Evolutionary conservation across 2,797 vertebrate species (phyloP).

Genomic region (Gadopsis marmoratus): DNA sequence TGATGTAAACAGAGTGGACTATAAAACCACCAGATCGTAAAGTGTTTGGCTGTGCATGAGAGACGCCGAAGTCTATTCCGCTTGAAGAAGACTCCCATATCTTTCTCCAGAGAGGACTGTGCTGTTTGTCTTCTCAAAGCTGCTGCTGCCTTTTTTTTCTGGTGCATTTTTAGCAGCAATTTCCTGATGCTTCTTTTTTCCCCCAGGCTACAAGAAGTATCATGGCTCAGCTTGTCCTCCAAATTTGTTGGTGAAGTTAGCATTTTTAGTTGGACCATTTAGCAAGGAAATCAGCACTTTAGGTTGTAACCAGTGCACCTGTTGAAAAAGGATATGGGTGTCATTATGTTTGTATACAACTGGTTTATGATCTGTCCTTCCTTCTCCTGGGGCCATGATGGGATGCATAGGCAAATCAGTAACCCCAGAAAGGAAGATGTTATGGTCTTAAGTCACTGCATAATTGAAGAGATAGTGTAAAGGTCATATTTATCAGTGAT

Average conservation of each 20-base stretch:
- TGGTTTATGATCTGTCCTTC: background rate
- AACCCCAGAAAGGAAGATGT: background rate
- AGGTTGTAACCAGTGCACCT: background rate
- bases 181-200: conserved; percentile 43
- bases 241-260: conserved; percentile 15
- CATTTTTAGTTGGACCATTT: conserved; percentile 1
- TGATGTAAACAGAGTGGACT: conserved; percentile 48
- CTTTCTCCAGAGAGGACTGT: conserved; percentile 41
- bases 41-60: conserved; percentile 50
- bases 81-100: conserved; percentile 52
- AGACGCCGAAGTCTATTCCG: conserved; percentile 46
- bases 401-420: background rate
- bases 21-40: conserved; percentile 62
- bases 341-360: conserved; percentile 13
- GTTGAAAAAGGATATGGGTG: conserved; percentile 57
- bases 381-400: background rate
- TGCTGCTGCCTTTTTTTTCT: conserved; percentile 32
- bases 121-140: conserved; percentile 66
- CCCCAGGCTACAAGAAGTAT: conserved; percentile 39
- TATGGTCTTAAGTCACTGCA: background rate
- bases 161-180: conserved; percentile 62
- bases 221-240: conserved; percentile 2
- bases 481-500: background rate
- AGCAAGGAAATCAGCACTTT: background rate
- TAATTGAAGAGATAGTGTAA: background rate